These are phyloP conservation scores for Euplagia quadripunctaria DNA, from an alignment of 2,888 invertebrate genomes.

Conservation along the genomic window DNA sequence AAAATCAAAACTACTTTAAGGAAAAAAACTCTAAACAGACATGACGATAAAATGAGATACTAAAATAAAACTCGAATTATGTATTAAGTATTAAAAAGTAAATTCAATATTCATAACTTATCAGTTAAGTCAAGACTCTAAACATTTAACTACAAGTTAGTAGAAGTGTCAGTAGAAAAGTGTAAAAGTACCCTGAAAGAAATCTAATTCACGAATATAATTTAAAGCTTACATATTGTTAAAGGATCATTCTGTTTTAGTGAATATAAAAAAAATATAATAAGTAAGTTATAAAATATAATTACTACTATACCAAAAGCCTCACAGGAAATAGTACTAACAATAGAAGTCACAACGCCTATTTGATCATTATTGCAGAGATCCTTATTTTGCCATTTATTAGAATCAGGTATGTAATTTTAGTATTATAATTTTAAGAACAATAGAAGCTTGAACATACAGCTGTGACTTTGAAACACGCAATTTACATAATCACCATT, in stretches of 20 bases:
- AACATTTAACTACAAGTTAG: constrained; percentile 35
- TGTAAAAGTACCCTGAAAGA: constrained; percentile 80
- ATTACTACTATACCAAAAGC: not conserved
- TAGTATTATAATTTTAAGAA: not conserved
- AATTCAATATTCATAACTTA: constrained; percentile 32
- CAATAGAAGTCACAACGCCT: not conserved
- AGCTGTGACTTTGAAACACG: not conserved
- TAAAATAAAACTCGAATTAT: not conserved
- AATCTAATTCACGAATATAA: constrained; percentile 51
- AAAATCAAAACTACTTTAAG: not conserved
- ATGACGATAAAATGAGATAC: not conserved
- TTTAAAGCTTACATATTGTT: constrained; percentile 58
- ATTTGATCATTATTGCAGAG: not conserved
- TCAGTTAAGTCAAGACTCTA: constrained; percentile 32
- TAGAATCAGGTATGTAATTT: not conserved
- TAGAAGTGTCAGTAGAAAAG: constrained; percentile 69
- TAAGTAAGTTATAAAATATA: constrained; percentile 7
- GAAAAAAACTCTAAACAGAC: not conserved
- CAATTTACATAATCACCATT: too few relatives aligned
- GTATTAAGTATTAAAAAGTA: not conserved
- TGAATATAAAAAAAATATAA: constrained; percentile 30
- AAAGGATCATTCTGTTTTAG: constrained; percentile 19
- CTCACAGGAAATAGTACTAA: not conserved
- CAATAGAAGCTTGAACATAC: not conserved
- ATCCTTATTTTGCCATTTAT: not conserved